These are phyloP conservation scores for Rhombomys opimus DNA, from an alignment of 2,113 vertebrate genomes.

Conservation along the genomic window DNA sequence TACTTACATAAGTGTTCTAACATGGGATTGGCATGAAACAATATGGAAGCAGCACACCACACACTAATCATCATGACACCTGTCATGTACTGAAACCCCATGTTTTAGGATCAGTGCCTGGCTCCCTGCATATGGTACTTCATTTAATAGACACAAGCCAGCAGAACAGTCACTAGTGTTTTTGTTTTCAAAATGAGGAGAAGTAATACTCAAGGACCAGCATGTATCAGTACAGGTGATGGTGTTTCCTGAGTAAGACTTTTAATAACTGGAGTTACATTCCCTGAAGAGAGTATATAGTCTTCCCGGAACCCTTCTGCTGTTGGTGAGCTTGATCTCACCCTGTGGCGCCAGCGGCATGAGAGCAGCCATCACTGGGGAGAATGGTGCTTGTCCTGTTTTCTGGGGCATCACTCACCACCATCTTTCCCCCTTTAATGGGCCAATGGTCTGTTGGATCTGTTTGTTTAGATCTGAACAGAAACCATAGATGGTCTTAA, in stretches of 20 bases:
- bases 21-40: neutral
- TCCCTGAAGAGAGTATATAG: conserved; percentile 31
- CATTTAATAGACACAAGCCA: neutral
- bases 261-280: conserved; percentile 40
- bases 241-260: conserved; percentile 30
- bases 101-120: neutral
- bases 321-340: neutral
- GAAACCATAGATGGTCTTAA: neutral
- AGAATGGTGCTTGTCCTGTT: neutral
- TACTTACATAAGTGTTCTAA: neutral
- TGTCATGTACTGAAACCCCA: neutral
- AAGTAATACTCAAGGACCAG: neutral
- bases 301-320: conserved; percentile 38
- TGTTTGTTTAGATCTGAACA: conserved; percentile 35
- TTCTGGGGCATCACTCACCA: neutral
- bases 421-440: neutral
- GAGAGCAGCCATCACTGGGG: neutral
- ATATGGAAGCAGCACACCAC: neutral
- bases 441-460: neutral
- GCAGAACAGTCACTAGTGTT: neutral
- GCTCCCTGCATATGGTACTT: neutral
- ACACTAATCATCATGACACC: neutral
- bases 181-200: neutral
- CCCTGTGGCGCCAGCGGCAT: neutral
- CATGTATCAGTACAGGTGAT: neutral